Conservation (phyloP, 23 tunicate species). For the Halocynthia aurantium region DNA sequence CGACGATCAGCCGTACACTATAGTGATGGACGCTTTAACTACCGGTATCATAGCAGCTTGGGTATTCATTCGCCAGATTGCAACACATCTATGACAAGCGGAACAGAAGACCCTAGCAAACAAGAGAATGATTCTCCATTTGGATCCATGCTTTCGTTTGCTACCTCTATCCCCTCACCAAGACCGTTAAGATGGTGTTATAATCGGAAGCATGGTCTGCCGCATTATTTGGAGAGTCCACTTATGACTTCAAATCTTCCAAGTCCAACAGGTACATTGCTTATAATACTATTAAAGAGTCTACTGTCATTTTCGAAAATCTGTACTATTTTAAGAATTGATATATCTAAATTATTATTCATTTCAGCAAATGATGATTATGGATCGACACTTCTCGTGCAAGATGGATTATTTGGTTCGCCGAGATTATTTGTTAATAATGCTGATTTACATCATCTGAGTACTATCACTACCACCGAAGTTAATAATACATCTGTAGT, state of each 20-base stretch:
- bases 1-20: slow-evolving; percentile 6
- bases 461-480: neutral
- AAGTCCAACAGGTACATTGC: slow-evolving; percentile 19
- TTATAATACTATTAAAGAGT: neutral
- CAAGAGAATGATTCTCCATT: slow-evolving; percentile 46
- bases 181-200: slow-evolving; percentile 48
- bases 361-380: slow-evolving; percentile 13
- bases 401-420: neutral
- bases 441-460: neutral
- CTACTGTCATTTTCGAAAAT: neutral
- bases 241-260: slow-evolving; percentile 3
- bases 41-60: neutral
- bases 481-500: too few species aligned
- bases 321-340: neutral
- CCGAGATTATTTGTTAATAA: neutral
- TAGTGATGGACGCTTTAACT: neutral
- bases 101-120: slow-evolving; percentile 5
- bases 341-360: neutral
- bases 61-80: neutral
- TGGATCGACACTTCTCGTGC: neutral
- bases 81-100: slow-evolving; percentile 26
- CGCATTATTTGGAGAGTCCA: neutral
- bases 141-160: slow-evolving; percentile 63
- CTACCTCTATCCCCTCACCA: slow-evolving; percentile 87
- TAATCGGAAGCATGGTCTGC: neutral